Percentiles rank a stretch among this genome's conserved stretches.
phyloP scores from a whole-genome alignment of 2,113 vertebrate species.

The Pteronura brasiliensis region DNA sequence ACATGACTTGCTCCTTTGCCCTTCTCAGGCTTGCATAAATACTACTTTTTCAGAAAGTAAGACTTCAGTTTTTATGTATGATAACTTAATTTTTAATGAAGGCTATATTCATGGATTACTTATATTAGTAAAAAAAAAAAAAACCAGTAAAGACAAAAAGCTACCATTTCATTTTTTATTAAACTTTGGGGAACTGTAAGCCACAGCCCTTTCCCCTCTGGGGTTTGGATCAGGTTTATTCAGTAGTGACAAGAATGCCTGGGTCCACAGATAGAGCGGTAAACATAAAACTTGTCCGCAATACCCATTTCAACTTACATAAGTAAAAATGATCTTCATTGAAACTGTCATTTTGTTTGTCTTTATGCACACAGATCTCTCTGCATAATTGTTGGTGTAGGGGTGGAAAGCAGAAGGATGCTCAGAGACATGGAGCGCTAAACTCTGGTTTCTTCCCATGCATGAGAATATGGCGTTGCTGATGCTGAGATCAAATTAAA shows the following conservation, averaged over 20 bases:
- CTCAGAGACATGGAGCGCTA: not conserved
- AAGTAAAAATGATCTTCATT: not conserved
- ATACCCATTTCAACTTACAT: not conserved
- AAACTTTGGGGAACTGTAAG: not conserved
- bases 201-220: not conserved
- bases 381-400: not conserved
- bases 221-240: not conserved
- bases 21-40: not conserved
- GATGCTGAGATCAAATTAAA: not conserved
- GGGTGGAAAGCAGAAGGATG: not conserved
- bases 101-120: not conserved
- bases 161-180: not conserved
- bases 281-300: not conserved
- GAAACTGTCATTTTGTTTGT: not conserved
- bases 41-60: not conserved
- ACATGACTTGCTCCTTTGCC: not conserved
- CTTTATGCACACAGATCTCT: not conserved
- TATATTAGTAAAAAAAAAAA: not conserved
- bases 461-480: not conserved
- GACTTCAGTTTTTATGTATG: not conserved
- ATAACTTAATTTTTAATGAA: slow-evolving; percentile 22
- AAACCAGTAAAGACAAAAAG: not conserved
- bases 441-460: not conserved
- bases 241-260: not conserved
- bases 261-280: not conserved